These are phyloP conservation scores for Araneus ventricosus DNA, from an alignment of 1,140 invertebrate species.

Conservation along the genomic window DNA sequence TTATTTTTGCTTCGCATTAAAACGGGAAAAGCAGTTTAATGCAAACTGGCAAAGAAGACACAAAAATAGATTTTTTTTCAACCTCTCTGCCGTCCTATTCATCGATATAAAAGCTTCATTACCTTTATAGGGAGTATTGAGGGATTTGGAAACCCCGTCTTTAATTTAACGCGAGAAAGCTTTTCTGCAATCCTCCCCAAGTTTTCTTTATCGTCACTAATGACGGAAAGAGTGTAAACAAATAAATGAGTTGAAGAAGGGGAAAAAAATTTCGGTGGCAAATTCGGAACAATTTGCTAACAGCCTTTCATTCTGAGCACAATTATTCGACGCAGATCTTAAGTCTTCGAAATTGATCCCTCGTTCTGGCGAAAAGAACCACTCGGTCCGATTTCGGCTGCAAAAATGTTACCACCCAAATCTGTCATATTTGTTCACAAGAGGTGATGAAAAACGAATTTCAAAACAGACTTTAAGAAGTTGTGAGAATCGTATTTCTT, in stretches of 20 bases:
- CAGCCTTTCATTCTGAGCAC: constrained; percentile 48
- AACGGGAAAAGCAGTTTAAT: constrained; percentile 49
- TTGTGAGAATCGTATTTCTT: no score
- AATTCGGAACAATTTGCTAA: constrained; percentile 70
- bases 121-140: constrained; percentile 27
- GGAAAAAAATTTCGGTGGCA: constrained; percentile 17
- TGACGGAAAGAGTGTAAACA: constrained; percentile 69
- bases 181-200: constrained; percentile 40
- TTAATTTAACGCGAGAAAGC: constrained; percentile 70
- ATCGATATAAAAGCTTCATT: constrained; percentile 68
- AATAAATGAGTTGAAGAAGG: constrained; percentile 41
- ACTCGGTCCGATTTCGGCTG: background rate
- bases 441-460: no score
- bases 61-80: constrained; percentile 46
- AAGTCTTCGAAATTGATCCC: constrained; percentile 37
- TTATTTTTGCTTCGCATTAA: constrained; percentile 48
- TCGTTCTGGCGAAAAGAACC: constrained; percentile 39
- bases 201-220: constrained; percentile 63
- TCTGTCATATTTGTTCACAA: no score
- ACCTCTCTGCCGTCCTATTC: constrained; percentile 28
- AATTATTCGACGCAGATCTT: constrained; percentile 58
- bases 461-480: no score
- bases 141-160: constrained; percentile 49
- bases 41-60: constrained; percentile 7
- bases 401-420: no score